Conservation (phyloP, 2,797 vertebrate genomes). For the Crypturellus tataupa region DNA sequence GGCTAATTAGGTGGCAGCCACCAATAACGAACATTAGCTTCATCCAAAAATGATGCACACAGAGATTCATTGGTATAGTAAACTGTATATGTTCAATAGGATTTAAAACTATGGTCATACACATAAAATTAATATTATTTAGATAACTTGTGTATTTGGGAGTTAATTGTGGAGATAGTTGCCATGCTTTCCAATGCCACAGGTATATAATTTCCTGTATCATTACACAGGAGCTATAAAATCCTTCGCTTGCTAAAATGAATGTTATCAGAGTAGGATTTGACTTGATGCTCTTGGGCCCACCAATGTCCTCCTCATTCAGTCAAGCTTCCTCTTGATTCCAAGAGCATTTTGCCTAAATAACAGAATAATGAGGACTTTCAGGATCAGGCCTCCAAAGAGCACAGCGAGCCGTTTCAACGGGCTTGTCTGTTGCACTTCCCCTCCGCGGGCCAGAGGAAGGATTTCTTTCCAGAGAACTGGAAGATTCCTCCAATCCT, state of each 20-base stretch:
- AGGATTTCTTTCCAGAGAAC: neutral
- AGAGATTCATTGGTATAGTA: neutral
- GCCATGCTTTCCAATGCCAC: neutral
- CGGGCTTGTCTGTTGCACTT: neutral
- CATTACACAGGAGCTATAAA: neutral
- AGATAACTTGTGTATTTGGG: neutral
- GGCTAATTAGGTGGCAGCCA: neutral
- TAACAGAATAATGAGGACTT: neutral
- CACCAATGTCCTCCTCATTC: neutral
- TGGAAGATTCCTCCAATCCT: neutral
- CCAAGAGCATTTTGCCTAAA: neutral
- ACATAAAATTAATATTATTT: neutral
- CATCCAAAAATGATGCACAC: neutral
- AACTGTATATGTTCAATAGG: neutral
- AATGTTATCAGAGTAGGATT: neutral
- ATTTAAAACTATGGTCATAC: neutral
- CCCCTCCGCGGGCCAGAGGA: neutral
- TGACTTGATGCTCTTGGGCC: neutral
- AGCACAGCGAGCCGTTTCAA: accelerated
- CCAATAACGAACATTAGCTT: neutral
- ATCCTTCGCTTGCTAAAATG: neutral
- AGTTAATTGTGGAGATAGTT: neutral
- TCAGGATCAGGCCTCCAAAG: neutral
- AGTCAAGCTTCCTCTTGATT: neutral
- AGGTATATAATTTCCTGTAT: neutral